phyloP scores from a whole-genome alignment of 2,113 vertebrate species.

The Cynopterus brachyotis region DNA sequence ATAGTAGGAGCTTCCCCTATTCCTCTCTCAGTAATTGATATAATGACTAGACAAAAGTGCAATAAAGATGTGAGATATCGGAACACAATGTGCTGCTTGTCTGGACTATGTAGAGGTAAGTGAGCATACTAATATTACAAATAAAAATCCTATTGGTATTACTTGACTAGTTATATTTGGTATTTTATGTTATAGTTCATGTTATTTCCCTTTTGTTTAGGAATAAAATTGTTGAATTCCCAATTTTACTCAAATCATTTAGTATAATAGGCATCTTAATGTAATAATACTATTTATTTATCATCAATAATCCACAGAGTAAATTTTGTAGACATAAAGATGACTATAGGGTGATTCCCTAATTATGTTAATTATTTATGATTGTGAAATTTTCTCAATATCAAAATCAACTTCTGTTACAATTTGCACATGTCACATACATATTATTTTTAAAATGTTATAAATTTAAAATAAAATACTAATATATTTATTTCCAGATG shows the following conservation, averaged over 20 bases:
- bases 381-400: background rate
- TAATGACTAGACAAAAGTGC: background rate
- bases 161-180: background rate
- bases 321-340: background rate
- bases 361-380: background rate
- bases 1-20: background rate
- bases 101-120: background rate
- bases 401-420: background rate
- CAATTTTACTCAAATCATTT: background rate
- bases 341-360: background rate
- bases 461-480: background rate
- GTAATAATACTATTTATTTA: background rate
- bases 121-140: background rate
- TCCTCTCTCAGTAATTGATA: background rate
- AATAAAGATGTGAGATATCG: background rate
- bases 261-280: background rate
- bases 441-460: background rate
- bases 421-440: background rate
- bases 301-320: background rate
- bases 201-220: background rate
- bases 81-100: background rate
- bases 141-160: background rate
- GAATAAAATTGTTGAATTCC: background rate
- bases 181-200: background rate
- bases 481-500: background rate